Conservation (phyloP, 37 sponge, comb jelly and placozoan species). For the Aphrocallistes beatrix region DNA sequence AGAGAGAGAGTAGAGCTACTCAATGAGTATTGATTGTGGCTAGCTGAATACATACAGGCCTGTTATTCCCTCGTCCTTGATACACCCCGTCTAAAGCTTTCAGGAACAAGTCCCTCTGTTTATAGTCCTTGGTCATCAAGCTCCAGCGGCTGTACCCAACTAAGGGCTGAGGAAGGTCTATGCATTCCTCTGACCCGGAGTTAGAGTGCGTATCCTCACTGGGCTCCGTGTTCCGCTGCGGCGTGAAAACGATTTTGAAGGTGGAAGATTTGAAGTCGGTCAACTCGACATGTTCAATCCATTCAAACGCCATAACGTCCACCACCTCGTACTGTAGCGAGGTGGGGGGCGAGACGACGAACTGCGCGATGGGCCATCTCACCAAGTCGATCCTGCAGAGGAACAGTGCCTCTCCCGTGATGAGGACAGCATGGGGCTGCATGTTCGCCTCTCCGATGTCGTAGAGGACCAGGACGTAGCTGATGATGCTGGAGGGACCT, state of each 20-base stretch:
- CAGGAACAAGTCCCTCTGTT: not conserved
- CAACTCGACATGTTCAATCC: not conserved
- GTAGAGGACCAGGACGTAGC: not conserved
- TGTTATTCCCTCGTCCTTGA: not conserved
- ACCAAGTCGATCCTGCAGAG: not conserved
- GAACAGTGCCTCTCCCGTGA: not conserved
- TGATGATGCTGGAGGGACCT: not conserved
- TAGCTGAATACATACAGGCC: not conserved
- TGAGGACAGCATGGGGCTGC: not conserved
- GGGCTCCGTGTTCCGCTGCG: not conserved
- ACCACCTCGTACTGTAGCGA: not conserved
- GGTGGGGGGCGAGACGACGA: not conserved
- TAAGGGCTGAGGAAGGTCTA: not conserved
- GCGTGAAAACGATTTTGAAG: not conserved
- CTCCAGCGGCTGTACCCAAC: not conserved
- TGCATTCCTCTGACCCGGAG: not conserved
- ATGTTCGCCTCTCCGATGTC: not conserved
- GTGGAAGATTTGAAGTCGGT: not conserved
- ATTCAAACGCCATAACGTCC: not conserved
- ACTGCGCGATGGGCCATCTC: not conserved
- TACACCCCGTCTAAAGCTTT: not conserved
- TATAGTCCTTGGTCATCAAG: constrained; percentile 4
- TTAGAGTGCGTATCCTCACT: not conserved
- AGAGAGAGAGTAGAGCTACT: too few species aligned
- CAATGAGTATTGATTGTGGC: too few species aligned